These are phyloP conservation scores for Apamea monoglypha DNA, from an alignment of 2,888 invertebrate species.

Conservation along the genomic window DNA sequence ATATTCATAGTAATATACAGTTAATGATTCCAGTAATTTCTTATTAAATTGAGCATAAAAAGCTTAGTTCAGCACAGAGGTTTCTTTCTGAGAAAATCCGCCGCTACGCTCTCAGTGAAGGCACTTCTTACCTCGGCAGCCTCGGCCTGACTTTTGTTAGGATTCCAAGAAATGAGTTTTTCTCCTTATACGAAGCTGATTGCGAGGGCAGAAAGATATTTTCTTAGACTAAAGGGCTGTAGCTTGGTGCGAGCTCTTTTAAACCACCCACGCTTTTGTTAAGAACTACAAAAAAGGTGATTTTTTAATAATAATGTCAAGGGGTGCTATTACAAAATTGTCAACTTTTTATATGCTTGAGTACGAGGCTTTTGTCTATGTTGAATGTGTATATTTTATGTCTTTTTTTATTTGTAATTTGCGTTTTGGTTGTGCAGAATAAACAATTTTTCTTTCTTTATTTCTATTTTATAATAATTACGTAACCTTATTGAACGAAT, in stretches of 20 bases:
- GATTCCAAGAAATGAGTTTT: conserved; percentile 7
- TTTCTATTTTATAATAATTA: neutral
- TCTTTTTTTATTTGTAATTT: too few species aligned
- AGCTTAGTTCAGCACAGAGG: neutral
- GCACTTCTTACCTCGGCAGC: neutral
- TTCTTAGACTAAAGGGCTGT: neutral
- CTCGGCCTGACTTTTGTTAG: neutral
- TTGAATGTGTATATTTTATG: too few species aligned
- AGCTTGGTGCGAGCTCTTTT: neutral
- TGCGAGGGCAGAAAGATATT: neutral
- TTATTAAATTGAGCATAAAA: conserved; percentile 14
- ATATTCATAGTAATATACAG: neutral
- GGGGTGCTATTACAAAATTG: too few species aligned
- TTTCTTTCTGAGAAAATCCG: conserved; percentile 28
- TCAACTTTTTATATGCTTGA: too few species aligned
- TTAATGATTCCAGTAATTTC: conserved; percentile 22
- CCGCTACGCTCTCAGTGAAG: neutral
- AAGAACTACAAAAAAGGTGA: too few species aligned
- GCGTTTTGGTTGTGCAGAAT: too few species aligned
- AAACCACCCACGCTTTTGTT: neutral
- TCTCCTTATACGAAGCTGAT: neutral
- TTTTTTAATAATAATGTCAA: neutral
- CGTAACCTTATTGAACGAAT: neutral
- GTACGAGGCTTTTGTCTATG: too few species aligned
- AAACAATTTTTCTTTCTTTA: too few species aligned